Percentiles rank a stretch among this genome's conserved stretches.
These are phyloP conservation scores for Reinhardtius hippoglossoides DNA, from an alignment of 2,113 vertebrate genomes.

Conservation along the genomic window DNA sequence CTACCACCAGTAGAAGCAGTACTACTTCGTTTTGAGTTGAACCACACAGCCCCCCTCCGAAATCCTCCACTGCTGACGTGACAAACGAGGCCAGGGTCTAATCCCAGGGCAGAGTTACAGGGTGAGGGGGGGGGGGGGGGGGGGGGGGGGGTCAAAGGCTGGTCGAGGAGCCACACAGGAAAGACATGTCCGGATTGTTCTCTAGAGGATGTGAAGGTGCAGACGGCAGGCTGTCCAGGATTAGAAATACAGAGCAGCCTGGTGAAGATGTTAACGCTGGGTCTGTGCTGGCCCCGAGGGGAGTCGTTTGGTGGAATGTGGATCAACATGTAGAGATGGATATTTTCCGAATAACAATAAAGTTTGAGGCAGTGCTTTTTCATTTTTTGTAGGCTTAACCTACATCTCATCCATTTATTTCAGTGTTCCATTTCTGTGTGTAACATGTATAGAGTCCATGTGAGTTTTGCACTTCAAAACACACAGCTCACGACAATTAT, in stretches of 20 bases:
- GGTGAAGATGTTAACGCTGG: conserved; percentile 61
- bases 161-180: conserved; percentile 55
- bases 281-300: conserved; percentile 14
- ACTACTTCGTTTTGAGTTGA: conserved; percentile 45
- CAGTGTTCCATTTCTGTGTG: no score
- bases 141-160: conserved; percentile 57
- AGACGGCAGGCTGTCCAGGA: conserved; percentile 44
- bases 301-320: conserved; percentile 53
- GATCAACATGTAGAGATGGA: conserved; percentile 25
- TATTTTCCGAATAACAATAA: conserved; percentile 34
- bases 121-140: conserved; percentile 19
- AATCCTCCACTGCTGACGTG: conserved; percentile 65
- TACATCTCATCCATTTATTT: no score
- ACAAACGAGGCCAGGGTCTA: conserved; percentile 70
- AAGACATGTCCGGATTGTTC: conserved; percentile 44
- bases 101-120: conserved; percentile 60
- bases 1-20: conserved; percentile 18
- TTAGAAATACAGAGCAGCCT: conserved; percentile 45
- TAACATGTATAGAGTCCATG: background rate
- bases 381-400: background rate
- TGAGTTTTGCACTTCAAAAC: background rate
- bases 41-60: conserved; percentile 7
- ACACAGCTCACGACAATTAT: background rate
- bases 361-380: background rate
- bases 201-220: conserved; percentile 66